Conservation (phyloP, 2,113 vertebrate species). For the Oriolus oriolus region DNA sequence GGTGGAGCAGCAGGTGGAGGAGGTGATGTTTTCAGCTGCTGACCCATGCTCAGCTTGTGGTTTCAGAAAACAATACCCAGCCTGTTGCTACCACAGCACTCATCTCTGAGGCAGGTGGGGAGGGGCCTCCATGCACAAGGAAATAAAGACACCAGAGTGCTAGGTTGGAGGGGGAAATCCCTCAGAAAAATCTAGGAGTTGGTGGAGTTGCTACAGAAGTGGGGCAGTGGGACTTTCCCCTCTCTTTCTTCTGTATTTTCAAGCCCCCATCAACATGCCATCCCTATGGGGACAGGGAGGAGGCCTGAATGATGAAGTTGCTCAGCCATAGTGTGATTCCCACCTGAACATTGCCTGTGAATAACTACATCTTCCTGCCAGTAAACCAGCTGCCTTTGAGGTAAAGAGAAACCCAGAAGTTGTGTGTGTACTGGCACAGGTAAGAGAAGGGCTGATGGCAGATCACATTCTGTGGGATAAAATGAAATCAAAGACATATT, state of each 20-base stretch:
- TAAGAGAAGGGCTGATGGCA: neutral
- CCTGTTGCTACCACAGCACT: neutral
- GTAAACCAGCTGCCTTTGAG: neutral
- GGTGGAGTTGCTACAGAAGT: neutral
- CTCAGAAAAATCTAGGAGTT: neutral
- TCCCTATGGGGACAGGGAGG: neutral
- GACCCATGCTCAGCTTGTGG: fast-evolving
- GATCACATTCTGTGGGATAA: neutral
- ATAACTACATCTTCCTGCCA: neutral
- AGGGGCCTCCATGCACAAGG: neutral
- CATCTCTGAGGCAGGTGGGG: neutral
- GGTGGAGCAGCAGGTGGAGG: neutral
- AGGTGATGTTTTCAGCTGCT: fast-evolving
- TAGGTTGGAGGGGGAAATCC: neutral
- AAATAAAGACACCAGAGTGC: neutral
- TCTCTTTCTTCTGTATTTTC: neutral
- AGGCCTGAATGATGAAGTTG: neutral
- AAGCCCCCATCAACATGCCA: neutral
- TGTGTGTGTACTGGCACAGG: neutral
- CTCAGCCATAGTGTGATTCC: neutral
- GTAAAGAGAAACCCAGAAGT: neutral
- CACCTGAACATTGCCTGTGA: neutral
- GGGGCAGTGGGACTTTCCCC: neutral
- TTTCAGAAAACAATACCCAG: neutral
- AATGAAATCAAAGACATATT: neutral